phyloP scores from a whole-genome alignment of 2,888 invertebrate species.

The Aporophyla lueneburgensis region DNA sequence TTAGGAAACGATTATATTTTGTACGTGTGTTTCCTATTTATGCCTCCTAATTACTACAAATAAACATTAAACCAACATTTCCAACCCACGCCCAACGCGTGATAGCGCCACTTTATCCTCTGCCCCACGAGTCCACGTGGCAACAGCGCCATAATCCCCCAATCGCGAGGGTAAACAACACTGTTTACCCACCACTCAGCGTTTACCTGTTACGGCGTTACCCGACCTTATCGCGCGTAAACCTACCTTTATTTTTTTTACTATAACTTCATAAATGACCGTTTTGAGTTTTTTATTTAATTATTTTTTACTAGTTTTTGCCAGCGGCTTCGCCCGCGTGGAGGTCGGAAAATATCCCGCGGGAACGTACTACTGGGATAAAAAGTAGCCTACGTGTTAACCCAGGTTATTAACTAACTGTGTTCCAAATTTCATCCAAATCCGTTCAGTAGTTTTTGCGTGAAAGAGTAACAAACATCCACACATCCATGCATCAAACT shows the following conservation, averaged over 20 bases:
- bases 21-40: neutral
- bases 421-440: too few species aligned
- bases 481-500: too few species aligned
- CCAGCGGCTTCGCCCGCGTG: too few species aligned
- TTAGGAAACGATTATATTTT: neutral
- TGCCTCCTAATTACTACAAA: conserved; percentile 19
- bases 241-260: conserved; percentile 57
- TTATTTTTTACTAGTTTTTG: neutral
- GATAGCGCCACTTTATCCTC: conserved; percentile 42
- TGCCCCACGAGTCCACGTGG: conserved; percentile 40
- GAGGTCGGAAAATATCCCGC: too few species aligned
- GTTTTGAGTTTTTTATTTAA: conserved; percentile 25
- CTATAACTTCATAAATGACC: conserved; percentile 50
- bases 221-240: conserved; percentile 55
- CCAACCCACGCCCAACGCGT: conserved; percentile 20
- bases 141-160: conserved; percentile 64
- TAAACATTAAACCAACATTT: conserved; percentile 23
- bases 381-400: too few species aligned
- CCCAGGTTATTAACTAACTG: too few species aligned
- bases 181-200: conserved; percentile 68
- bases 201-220: conserved; percentile 56
- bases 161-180: conserved; percentile 67
- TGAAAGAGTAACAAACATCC: too few species aligned
- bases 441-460: too few species aligned
- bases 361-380: too few species aligned